phyloP scores from a whole-genome alignment of 2,888 invertebrate species.

The Gastrophysa polygoni region DNA sequence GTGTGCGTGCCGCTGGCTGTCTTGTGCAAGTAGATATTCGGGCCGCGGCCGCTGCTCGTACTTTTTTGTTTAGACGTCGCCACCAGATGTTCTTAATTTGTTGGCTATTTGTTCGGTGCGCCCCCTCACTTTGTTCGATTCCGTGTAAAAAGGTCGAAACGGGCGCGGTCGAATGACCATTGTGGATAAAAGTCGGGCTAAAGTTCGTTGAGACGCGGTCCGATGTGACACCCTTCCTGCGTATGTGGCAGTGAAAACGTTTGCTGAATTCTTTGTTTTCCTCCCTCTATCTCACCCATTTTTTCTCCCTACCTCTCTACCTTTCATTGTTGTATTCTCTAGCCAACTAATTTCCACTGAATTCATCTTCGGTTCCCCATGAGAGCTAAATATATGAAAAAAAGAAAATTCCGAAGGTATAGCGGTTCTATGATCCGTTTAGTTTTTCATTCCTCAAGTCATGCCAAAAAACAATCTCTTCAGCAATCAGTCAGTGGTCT shows the following conservation, averaged over 20 bases:
- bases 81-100: constrained; percentile 60
- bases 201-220: constrained; percentile 13
- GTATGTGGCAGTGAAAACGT: neutral
- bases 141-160: neutral
- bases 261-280: too few relatives aligned
- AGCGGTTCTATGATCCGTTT: too few relatives aligned
- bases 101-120: constrained; percentile 54
- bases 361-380: too few relatives aligned
- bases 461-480: too few relatives aligned
- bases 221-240: neutral
- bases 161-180: constrained; percentile 22
- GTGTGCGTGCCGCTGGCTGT: constrained; percentile 47
- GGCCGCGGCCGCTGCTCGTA: constrained; percentile 49
- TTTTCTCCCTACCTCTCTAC: too few relatives aligned
- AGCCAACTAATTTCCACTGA: too few relatives aligned
- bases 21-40: constrained; percentile 51
- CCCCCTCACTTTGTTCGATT: constrained; percentile 35
- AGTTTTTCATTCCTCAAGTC: too few relatives aligned
- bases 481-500: too few relatives aligned
- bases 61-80: constrained; percentile 60
- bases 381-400: too few relatives aligned
- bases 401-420: too few relatives aligned
- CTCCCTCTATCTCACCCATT: too few relatives aligned
- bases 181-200: constrained; percentile 16
- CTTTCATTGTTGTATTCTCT: too few relatives aligned